phyloP scores from a whole-genome alignment of 1,140 invertebrate species.

The Diuraphis noxia region DNA sequence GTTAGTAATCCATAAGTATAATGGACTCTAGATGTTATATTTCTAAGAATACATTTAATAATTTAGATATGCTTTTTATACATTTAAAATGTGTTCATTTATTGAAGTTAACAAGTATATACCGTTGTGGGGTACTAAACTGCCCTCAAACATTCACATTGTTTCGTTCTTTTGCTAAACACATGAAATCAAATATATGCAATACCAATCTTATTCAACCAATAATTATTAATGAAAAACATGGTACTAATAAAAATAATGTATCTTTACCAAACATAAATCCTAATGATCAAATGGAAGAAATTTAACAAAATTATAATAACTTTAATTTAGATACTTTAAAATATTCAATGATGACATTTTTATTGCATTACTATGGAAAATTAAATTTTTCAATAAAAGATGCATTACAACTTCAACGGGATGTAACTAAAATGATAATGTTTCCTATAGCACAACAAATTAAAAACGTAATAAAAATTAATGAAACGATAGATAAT shows the following conservation, averaged over 20 bases:
- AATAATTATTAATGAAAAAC: background rate
- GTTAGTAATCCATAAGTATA: background rate
- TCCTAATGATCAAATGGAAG: background rate
- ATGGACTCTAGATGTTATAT: background rate
- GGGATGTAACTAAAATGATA: background rate
- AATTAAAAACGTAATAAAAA: background rate
- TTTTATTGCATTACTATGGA: background rate
- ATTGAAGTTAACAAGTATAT: background rate
- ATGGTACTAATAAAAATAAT: background rate
- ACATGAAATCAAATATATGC: constrained; percentile 12
- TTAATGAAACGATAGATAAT: background rate
- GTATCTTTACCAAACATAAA: background rate
- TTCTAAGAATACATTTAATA: background rate
- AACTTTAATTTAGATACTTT: background rate
- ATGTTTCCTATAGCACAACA: background rate
- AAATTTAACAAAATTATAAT: background rate
- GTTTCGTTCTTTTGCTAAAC: background rate
- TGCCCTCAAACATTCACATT: background rate
- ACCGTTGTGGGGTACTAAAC: background rate
- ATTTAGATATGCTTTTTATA: background rate
- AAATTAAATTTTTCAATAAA: constrained; percentile 12
- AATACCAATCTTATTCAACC: background rate
- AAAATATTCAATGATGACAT: background rate
- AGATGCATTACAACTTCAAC: background rate
- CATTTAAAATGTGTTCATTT: background rate